A percentile compares a stretch with the other conserved stretches of the same genome.
Evolutionary conservation across 1,140 invertebrate genomes (phyloP).

Genomic region (Lepidurus arcticus): DNA sequence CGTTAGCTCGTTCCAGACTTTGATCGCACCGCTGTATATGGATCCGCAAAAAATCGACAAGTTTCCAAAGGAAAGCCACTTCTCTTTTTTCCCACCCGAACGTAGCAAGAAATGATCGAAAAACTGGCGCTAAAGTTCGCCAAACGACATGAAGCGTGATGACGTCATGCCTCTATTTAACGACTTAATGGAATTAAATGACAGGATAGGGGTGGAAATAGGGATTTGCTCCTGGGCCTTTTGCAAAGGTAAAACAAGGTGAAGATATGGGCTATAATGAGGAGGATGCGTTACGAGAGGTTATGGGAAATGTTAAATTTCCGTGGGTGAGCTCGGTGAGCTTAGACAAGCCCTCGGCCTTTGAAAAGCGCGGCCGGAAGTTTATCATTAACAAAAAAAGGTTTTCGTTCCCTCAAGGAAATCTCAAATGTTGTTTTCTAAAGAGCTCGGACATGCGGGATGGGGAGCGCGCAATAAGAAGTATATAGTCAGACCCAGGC

Average conservation of each 20-base stretch:
- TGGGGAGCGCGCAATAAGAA: background rate
- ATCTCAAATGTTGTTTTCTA: background rate
- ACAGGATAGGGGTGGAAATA: too few relatives aligned
- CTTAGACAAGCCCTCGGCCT: background rate
- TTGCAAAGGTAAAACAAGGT: background rate
- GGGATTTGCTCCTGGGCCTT: too few relatives aligned
- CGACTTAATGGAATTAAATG: too few relatives aligned
- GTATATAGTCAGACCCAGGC: background rate
- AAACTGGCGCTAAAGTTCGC: too few relatives aligned
- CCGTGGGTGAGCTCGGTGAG: background rate
- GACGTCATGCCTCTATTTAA: too few relatives aligned
- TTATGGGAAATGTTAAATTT: background rate
- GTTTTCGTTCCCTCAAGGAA: slow-evolving; percentile 1
- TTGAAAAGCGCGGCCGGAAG: background rate
- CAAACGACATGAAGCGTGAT: too few relatives aligned
- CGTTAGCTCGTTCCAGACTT: slow-evolving; percentile 18
- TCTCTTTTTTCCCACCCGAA: too few relatives aligned
- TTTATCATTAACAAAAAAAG: background rate
- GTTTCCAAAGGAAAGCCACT: too few relatives aligned
- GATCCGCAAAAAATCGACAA: background rate
- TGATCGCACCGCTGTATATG: background rate
- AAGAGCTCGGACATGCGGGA: slow-evolving; percentile 8
- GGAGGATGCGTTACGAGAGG: slow-evolving; percentile 8
- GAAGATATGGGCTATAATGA: slow-evolving; percentile 6
- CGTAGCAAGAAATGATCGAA: too few relatives aligned